A percentile compares a stretch with the other conserved stretches of the same genome.
Conservation (phyloP, 2,797 vertebrate genomes). For the Rallus crepitans region DNA sequence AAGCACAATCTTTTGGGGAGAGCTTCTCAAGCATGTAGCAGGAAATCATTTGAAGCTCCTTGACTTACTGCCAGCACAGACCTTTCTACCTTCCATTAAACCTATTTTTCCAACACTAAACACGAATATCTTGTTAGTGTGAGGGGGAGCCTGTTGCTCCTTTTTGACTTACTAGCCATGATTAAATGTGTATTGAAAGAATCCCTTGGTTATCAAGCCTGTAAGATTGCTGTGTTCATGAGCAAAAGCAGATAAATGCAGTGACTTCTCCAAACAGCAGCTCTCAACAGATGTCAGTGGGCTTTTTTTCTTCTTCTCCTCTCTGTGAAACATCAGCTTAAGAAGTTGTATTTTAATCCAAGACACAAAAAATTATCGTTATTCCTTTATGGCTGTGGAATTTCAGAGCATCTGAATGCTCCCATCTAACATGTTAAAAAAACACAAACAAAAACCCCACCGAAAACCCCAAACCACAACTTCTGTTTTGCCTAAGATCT, state of each 20-base stretch:
- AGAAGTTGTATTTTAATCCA: not conserved
- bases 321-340: not conserved
- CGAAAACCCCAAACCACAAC: too few species aligned
- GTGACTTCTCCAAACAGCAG: not conserved
- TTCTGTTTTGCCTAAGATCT: not conserved
- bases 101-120: not conserved
- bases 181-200: not conserved
- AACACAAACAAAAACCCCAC: not conserved
- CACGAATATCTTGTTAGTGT: not conserved
- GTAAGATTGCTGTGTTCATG: not conserved
- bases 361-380: not conserved
- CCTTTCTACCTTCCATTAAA: not conserved
- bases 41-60: slow-evolving; percentile 12
- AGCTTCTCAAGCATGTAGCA: not conserved
- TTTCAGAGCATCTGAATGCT: not conserved
- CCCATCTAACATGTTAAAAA: not conserved
- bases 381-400: not conserved
- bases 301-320: not conserved
- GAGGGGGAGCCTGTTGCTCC: not conserved
- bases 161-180: not conserved
- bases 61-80: not conserved
- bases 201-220: not conserved
- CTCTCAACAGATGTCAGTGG: not conserved
- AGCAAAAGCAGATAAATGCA: not conserved
- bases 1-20: not conserved